These are phyloP conservation scores for Sebastes nivosus DNA, from an alignment of 2,797 vertebrate genomes.

Conservation along the genomic window DNA sequence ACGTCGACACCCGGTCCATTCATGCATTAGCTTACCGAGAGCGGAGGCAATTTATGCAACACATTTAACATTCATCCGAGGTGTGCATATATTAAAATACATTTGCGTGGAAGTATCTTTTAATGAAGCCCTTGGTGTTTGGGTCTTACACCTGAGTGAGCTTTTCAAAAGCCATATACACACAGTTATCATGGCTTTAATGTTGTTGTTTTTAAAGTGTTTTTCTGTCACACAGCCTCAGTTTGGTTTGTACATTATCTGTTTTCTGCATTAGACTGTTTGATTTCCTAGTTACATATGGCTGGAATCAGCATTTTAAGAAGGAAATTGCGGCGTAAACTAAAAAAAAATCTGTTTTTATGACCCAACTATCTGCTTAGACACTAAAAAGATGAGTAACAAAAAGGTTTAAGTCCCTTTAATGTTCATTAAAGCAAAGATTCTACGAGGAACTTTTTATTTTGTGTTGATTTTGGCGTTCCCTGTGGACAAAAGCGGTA, in stretches of 20 bases:
- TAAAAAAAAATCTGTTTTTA: not conserved
- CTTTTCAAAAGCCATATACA: not conserved
- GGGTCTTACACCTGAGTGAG: slow-evolving; percentile 12
- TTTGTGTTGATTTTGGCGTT: too few species aligned
- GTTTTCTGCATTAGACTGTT: not conserved
- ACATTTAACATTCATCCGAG: slow-evolving; percentile 46
- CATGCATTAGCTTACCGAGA: slow-evolving; percentile 45
- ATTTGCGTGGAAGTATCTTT: slow-evolving; percentile 41
- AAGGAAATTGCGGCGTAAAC: not conserved
- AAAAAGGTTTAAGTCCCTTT: not conserved
- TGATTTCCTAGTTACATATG: not conserved
- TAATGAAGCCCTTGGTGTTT: slow-evolving; percentile 54
- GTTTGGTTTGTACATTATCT: not conserved
- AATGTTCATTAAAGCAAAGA: not conserved
- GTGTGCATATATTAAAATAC: slow-evolving; percentile 67
- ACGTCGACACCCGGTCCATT: slow-evolving; percentile 52
- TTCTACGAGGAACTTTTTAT: too few species aligned
- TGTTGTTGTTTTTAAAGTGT: not conserved
- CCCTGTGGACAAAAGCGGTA: too few species aligned
- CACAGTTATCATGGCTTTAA: not conserved
- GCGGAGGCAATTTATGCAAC: slow-evolving; percentile 42
- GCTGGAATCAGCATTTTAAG: not conserved
- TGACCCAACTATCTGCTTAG: not conserved
- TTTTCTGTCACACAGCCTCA: not conserved
- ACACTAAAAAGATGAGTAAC: not conserved